These are phyloP conservation scores for Carollia perspicillata DNA, from an alignment of 2,113 vertebrate genomes.

Conservation along the genomic window DNA sequence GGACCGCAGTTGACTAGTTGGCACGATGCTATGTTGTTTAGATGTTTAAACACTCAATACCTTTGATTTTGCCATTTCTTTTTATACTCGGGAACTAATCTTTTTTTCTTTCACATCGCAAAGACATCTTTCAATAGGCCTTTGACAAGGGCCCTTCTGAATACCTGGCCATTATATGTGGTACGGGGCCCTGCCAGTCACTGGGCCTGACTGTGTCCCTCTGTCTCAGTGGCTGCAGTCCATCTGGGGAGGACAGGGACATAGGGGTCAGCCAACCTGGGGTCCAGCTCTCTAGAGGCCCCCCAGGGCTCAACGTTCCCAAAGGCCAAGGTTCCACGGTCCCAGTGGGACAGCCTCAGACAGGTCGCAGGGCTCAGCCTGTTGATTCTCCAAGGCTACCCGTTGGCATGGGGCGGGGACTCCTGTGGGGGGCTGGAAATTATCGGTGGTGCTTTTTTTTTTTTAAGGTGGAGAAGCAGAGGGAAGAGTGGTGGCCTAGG, in stretches of 20 bases:
- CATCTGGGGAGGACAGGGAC: background rate
- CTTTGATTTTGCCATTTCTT: constrained; percentile 40
- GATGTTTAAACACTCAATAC: constrained; percentile 48
- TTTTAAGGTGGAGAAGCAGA: background rate
- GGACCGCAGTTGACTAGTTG: background rate
- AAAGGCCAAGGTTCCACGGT: background rate
- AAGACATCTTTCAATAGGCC: background rate
- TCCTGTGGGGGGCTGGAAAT: background rate
- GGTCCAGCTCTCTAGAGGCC: background rate
- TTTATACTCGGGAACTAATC: constrained; percentile 32
- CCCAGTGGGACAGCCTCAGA: rapidly evolving
- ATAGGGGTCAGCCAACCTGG: background rate
- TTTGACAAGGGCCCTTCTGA: background rate
- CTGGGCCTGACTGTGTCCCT: background rate
- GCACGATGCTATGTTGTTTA: background rate
- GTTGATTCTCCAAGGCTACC: no score
- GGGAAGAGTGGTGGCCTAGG: background rate
- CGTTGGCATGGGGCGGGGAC: no score
- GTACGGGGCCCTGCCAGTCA: background rate
- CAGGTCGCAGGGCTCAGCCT: background rate
- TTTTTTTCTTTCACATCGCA: background rate
- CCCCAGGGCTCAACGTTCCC: background rate
- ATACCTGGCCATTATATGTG: no score
- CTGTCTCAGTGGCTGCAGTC: background rate
- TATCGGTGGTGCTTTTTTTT: background rate